A percentile compares a stretch with the other conserved stretches of the same genome.
phyloP scores from a whole-genome alignment of 2,113 vertebrate species.

The Heterotilapia buettikoferi region DNA sequence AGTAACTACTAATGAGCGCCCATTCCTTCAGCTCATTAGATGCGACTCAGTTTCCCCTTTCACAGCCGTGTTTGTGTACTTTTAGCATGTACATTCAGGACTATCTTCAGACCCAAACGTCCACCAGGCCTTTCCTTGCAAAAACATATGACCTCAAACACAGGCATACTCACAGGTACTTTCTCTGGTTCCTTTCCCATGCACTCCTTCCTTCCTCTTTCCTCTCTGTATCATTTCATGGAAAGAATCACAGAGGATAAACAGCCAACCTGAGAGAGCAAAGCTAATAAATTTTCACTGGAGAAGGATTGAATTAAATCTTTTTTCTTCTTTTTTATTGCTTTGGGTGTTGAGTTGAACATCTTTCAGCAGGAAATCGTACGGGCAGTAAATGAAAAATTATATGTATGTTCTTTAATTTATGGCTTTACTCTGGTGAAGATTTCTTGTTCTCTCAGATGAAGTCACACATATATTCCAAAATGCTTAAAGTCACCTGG shows the following conservation, averaged over 20 bases:
- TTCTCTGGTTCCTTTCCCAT: constrained; percentile 33
- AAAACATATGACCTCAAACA: constrained; percentile 26
- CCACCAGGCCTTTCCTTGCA: constrained; percentile 46
- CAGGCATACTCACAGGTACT: neutral
- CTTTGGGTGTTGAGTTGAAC: neutral
- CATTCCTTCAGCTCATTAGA: neutral
- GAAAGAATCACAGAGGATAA: constrained; percentile 35
- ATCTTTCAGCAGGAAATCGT: neutral
- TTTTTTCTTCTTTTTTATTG: constrained; percentile 3
- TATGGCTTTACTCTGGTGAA: neutral
- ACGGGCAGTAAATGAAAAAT: neutral
- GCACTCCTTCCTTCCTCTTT: constrained; percentile 46
- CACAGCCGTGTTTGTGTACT: constrained; percentile 24
- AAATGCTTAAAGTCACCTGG: neutral
- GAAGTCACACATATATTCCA: neutral
- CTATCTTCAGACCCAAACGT: constrained; percentile 40
- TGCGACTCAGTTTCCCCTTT: constrained; percentile 13
- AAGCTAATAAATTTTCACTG: neutral
- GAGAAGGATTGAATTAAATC: neutral
- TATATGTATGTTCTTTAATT: neutral
- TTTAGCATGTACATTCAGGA: constrained; percentile 2
- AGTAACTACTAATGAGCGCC: neutral
- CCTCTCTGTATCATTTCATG: constrained; percentile 28
- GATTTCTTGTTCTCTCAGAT: neutral
- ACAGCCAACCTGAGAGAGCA: neutral